Evolutionary conservation across 2,888 invertebrate species (phyloP).

Genomic region (Melolontha melolontha): DNA sequence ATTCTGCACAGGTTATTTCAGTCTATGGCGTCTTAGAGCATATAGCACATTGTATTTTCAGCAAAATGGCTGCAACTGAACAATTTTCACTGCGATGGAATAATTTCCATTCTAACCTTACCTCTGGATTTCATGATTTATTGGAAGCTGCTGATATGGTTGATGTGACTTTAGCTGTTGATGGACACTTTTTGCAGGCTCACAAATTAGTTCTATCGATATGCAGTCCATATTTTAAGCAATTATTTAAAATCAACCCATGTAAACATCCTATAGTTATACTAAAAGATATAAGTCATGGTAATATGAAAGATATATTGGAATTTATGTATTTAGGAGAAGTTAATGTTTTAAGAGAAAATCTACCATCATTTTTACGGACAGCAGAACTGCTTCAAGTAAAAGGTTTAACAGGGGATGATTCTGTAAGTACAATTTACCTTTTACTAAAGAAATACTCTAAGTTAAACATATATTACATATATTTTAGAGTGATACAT

Average conservation of each 20-base stretch:
- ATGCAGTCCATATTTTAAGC: slow-evolving; percentile 83
- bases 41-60: slow-evolving; percentile 38
- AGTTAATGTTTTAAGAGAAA: slow-evolving; percentile 78
- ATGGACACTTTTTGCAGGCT: slow-evolving; percentile 81
- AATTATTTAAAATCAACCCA: slow-evolving; percentile 79
- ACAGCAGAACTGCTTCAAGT: slow-evolving; percentile 79
- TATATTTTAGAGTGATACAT: slow-evolving; percentile 59
- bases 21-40: slow-evolving; percentile 35
- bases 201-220: slow-evolving; percentile 83
- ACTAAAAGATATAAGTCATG: slow-evolving; percentile 76
- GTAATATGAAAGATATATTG: slow-evolving; percentile 76
- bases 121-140: slow-evolving; percentile 78
- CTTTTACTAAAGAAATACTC: background rate
- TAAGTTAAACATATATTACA: slow-evolving; percentile 1
- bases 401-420: slow-evolving; percentile 73
- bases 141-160: slow-evolving; percentile 80
- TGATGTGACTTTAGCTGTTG: slow-evolving; percentile 82
- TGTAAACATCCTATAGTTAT: slow-evolving; percentile 82
- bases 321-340: slow-evolving; percentile 83
- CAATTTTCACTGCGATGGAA: slow-evolving; percentile 84
- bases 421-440: slow-evolving; percentile 59
- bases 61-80: slow-evolving; percentile 69
- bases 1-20: slow-evolving; percentile 39
- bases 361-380: slow-evolving; percentile 76
- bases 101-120: slow-evolving; percentile 81